phyloP scores from a whole-genome alignment of 2,797 vertebrate genomes.

The Lates japonicus region DNA sequence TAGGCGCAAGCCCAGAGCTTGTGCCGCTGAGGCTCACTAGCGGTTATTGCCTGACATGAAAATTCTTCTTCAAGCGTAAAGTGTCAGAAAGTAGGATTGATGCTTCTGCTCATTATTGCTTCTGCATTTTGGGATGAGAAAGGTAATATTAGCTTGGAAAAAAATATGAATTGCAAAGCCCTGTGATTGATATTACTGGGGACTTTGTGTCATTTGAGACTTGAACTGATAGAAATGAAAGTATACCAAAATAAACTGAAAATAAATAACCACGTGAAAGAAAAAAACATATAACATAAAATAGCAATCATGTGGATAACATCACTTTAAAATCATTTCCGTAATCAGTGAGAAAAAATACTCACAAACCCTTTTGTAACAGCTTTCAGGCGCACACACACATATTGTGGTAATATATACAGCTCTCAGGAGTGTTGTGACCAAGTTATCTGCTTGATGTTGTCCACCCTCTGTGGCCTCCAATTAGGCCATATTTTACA shows the following conservation, averaged over 20 bases:
- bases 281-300: conserved; percentile 6
- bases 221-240: conserved; percentile 52
- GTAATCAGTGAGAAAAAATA: conserved; percentile 9
- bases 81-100: conserved; percentile 88
- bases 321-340: conserved; percentile 20
- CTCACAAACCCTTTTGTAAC: conserved; percentile 1
- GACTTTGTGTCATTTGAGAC: conserved; percentile 57
- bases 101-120: conserved; percentile 83
- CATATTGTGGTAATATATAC: conserved; percentile 45
- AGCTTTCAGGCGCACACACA: background rate
- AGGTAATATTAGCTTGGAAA: conserved; percentile 76
- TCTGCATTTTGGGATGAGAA: conserved; percentile 83
- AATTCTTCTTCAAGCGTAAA: conserved; percentile 82
- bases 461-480: conserved; percentile 42
- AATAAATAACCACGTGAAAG: conserved; percentile 35
- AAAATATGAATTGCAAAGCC: conserved; percentile 62
- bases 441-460: conserved; percentile 59
- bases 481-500: conserved; percentile 56
- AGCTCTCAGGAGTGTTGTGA: conserved; percentile 45
- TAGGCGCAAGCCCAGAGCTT: conserved; percentile 75
- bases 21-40: conserved; percentile 73
- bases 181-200: conserved; percentile 66
- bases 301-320: conserved; percentile 15
- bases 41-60: conserved; percentile 84
- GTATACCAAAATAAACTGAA: conserved; percentile 35